Conservation (phyloP, 2,113 vertebrate species). For the Potamarius usumacintae region DNA sequence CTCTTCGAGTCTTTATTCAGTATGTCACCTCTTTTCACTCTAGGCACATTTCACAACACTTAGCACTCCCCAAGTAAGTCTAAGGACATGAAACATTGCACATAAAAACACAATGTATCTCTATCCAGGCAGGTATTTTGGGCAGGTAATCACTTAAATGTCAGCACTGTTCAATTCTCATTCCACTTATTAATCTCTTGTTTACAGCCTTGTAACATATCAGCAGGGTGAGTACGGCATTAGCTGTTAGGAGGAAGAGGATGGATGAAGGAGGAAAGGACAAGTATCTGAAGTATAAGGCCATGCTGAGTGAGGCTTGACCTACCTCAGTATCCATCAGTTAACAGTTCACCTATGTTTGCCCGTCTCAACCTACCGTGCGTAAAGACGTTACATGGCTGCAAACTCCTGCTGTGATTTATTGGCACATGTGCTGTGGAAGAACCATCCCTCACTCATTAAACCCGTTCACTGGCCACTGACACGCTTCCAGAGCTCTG, state of each 20-base stretch:
- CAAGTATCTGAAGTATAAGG: constrained; percentile 5
- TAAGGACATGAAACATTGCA: neutral
- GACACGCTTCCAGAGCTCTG: constrained; percentile 15
- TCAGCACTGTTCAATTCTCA: constrained; percentile 25
- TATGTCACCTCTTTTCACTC: neutral
- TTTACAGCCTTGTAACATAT: neutral
- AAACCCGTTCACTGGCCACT: neutral
- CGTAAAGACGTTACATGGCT: constrained; percentile 3
- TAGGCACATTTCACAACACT: neutral
- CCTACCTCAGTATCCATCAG: neutral
- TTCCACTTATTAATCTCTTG: constrained; percentile 26
- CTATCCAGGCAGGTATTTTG: constrained; percentile 13
- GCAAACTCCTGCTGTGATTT: constrained; percentile 36
- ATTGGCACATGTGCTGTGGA: constrained; percentile 9
- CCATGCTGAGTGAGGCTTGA: constrained; percentile 15
- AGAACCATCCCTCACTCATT: constrained; percentile 12
- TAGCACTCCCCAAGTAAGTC: neutral
- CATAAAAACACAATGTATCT: constrained; percentile 26
- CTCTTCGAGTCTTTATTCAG: neutral
- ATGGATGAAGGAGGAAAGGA: constrained; percentile 21
- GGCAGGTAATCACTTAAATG: constrained; percentile 26
- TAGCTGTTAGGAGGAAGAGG: neutral
- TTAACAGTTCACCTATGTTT: constrained; percentile 16
- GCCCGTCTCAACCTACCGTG: neutral
- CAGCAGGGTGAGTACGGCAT: neutral